These are phyloP conservation scores for Nerophis lumbriciformis DNA, from an alignment of 2,113 vertebrate genomes.

Conservation along the genomic window DNA sequence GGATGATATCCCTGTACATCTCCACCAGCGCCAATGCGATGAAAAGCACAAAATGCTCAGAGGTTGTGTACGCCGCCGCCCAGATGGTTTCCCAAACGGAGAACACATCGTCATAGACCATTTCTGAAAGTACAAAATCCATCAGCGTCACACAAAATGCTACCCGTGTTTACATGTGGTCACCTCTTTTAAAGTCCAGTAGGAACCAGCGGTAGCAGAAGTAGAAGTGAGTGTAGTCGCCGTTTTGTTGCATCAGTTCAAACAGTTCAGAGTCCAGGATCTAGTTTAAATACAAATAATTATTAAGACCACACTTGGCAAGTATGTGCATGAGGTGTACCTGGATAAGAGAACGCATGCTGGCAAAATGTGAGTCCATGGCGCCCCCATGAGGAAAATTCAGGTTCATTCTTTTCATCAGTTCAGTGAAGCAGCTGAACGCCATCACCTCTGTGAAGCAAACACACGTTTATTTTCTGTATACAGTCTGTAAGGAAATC, in stretches of 20 bases:
- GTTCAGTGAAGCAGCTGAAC: slow-evolving; percentile 94
- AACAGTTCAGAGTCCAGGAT: slow-evolving; percentile 97
- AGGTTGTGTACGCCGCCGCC: slow-evolving; percentile 87
- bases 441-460: slow-evolving; percentile 83
- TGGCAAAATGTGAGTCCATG: slow-evolving; percentile 98
- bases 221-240: slow-evolving; percentile 98
- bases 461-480: not conserved
- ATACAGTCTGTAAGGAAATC: too few relatives aligned
- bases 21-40: slow-evolving; percentile 93
- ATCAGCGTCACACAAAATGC: not conserved
- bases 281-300: slow-evolving; percentile 56
- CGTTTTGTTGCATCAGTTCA: slow-evolving; percentile 97
- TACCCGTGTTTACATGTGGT: slow-evolving; percentile 20
- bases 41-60: slow-evolving; percentile 93
- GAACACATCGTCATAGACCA: slow-evolving; percentile 92
- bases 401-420: slow-evolving; percentile 99
- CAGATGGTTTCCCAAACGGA: slow-evolving; percentile 97
- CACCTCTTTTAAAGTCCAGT: slow-evolving; percentile 95
- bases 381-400: slow-evolving; percentile 96
- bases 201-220: slow-evolving; percentile 99
- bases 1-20: slow-evolving; percentile 91
- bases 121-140: slow-evolving; percentile 69
- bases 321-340: slow-evolving; percentile 49
- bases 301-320: not conserved
- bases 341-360: slow-evolving; percentile 98